Evolutionary conservation across 2,113 vertebrate genomes (phyloP).

Genomic region (Delphinapterus leucas): DNA sequence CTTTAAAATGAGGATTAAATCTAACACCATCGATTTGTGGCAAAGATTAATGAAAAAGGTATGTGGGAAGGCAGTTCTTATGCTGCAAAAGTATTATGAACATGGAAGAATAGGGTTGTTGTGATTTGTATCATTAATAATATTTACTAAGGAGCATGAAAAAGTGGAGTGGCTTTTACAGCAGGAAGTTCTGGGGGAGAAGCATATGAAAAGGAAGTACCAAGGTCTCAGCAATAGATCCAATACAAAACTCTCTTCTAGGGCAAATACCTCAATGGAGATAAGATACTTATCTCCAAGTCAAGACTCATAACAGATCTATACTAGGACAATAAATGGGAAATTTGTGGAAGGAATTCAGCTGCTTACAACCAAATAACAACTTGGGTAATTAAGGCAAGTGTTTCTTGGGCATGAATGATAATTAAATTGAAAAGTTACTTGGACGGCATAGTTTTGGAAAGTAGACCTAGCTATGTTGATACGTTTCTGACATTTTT

Average conservation of each 20-base stretch:
- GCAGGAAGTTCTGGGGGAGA: not conserved
- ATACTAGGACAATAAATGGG: not conserved
- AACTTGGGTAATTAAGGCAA: not conserved
- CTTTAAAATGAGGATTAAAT: not conserved
- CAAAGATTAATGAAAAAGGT: not conserved
- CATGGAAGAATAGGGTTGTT: not conserved
- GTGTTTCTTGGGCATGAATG: not conserved
- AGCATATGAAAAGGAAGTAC: not conserved
- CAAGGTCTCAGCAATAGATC: not conserved
- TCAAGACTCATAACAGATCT: not conserved
- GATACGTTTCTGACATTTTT: not conserved
- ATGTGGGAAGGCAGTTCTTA: not conserved
- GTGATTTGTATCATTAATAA: not conserved
- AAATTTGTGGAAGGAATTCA: not conserved
- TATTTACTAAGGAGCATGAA: not conserved
- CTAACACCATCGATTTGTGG: not conserved
- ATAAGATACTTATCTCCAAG: constrained; percentile 20
- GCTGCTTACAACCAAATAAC: not conserved
- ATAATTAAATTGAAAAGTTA: constrained; percentile 19
- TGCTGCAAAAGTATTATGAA: not conserved
- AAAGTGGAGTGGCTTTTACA: not conserved
- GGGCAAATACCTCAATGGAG: not conserved
- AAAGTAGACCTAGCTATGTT: not conserved
- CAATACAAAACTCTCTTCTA: not conserved
- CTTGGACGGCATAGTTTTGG: not conserved